phyloP scores from a whole-genome alignment of 2,113 vertebrate genomes.

The Origma solitaria region DNA sequence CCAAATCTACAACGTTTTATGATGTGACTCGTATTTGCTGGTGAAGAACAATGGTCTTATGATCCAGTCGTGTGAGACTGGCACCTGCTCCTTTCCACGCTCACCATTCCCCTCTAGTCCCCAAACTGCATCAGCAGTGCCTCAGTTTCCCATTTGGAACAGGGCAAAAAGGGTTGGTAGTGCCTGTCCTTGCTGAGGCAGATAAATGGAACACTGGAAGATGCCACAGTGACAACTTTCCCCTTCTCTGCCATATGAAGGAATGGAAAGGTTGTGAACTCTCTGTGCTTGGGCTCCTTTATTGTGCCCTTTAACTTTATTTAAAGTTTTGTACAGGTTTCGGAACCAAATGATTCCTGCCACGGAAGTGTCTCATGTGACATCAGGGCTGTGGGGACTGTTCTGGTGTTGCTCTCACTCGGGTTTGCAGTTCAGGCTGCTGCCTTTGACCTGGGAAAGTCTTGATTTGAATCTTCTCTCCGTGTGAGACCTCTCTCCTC shows the following conservation, averaged over 20 bases:
- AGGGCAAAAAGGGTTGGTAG: not conserved
- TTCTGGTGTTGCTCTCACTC: not conserved
- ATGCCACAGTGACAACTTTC: fast-evolving
- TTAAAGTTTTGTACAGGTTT: not conserved
- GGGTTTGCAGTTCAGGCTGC: not conserved
- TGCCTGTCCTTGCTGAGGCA: not conserved
- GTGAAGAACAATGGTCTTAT: fast-evolving
- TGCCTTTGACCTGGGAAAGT: not conserved
- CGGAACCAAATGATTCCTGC: not conserved
- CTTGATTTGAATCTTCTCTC: not conserved
- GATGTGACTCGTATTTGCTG: fast-evolving
- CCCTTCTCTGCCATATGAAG: not conserved
- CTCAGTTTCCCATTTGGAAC: not conserved
- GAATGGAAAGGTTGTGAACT: not conserved
- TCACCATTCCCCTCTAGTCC: not conserved
- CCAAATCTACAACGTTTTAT: not conserved
- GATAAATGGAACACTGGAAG: fast-evolving
- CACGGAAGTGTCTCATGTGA: not conserved
- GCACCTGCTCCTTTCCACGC: not conserved
- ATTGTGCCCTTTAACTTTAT: not conserved
- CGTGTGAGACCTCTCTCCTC: not conserved
- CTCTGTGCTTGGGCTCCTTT: not conserved
- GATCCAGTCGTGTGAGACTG: fast-evolving
- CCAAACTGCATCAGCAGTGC: not conserved
- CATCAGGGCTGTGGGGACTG: not conserved